phyloP scores from a whole-genome alignment of 2,888 invertebrate species.

The Apodemia zela region DNA sequence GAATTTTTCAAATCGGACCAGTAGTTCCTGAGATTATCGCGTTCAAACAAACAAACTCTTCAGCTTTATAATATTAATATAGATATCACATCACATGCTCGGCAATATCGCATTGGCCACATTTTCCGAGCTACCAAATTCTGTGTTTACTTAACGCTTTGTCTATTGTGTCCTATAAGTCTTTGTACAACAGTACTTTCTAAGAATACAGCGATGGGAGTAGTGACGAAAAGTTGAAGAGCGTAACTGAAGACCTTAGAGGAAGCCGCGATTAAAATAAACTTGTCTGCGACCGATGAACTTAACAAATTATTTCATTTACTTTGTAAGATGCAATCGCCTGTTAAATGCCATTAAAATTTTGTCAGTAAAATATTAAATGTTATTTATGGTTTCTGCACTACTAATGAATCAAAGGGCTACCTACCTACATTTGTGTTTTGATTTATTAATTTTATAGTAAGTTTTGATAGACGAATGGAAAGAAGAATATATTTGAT shows the following conservation, averaged over 20 bases:
- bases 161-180: neutral
- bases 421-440: neutral
- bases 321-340: conserved; percentile 14
- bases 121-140: neutral
- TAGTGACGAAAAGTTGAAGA: conserved; percentile 54
- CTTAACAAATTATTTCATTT: conserved; percentile 40
- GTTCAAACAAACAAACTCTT: too few relatives aligned
- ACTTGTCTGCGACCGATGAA: conserved; percentile 49
- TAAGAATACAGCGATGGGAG: conserved; percentile 51
- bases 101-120: too few relatives aligned
- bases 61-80: too few relatives aligned
- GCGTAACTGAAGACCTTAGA: conserved; percentile 51
- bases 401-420: neutral
- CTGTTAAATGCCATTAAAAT: conserved; percentile 11
- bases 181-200: conserved; percentile 38
- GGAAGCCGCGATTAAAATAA: conserved; percentile 57
- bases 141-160: neutral
- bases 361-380: conserved; percentile 8
- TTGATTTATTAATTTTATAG: neutral
- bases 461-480: neutral
- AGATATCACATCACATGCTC: too few relatives aligned
- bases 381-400: conserved; percentile 7
- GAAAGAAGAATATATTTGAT: neutral
- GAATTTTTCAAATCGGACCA: too few relatives aligned
- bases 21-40: too few relatives aligned